These are phyloP conservation scores for Plumapathes pennacea DNA, from an alignment of 92 coral and sea anemone genomes.

Conservation along the genomic window DNA sequence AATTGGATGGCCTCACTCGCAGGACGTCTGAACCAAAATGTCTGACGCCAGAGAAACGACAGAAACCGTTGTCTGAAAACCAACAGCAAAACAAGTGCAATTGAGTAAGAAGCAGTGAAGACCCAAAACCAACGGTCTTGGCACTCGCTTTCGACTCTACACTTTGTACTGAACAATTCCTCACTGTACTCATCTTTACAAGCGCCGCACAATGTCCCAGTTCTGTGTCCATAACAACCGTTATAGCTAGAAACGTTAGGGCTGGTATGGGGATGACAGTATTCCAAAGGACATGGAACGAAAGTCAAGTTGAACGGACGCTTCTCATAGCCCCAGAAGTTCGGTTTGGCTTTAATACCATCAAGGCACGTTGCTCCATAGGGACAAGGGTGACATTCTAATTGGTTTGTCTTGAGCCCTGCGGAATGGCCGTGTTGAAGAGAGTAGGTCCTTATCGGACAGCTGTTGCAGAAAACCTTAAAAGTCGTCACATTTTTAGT, in stretches of 20 bases:
- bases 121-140: conserved; percentile 52
- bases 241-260: conserved; percentile 1
- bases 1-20: too few species aligned
- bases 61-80: conserved; percentile 31
- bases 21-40: neutral
- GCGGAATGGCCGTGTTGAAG: conserved; percentile 14
- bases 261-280: conserved; percentile 13
- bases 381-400: conserved; percentile 20
- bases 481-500: conserved; percentile 4
- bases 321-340: conserved; percentile 43
- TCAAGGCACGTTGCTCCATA: conserved; percentile 25
- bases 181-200: conserved; percentile 48
- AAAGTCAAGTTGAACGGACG: conserved; percentile 21
- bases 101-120: neutral
- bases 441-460: conserved; percentile 28
- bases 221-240: conserved; percentile 45
- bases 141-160: conserved; percentile 22
- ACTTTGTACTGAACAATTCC: conserved; percentile 30
- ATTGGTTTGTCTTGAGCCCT: neutral
- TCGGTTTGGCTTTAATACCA: conserved; percentile 32
- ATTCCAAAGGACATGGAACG: conserved; percentile 45
- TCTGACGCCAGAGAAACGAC: neutral
- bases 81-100: conserved; percentile 25
- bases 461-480: conserved; percentile 25
- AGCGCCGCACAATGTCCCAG: conserved; percentile 52